A percentile compares a stretch with the other conserved stretches of the same genome.
phyloP scores from a whole-genome alignment of 2,888 invertebrate species.

The Serrognathus titanus region DNA sequence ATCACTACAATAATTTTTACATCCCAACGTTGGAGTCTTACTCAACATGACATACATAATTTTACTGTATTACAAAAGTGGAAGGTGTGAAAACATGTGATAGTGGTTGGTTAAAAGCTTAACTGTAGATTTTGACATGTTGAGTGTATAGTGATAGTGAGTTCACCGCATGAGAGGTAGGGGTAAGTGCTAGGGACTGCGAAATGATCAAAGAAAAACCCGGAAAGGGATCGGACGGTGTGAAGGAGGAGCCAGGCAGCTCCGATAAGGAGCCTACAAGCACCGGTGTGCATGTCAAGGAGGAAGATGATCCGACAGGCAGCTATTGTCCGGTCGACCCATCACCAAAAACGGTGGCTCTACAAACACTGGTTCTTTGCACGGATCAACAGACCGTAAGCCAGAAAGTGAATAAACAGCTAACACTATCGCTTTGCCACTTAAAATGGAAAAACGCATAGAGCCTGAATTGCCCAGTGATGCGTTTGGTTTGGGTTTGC shows the following conservation, averaged over 20 bases:
- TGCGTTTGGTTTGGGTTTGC: conserved; percentile 42
- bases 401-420: conserved; percentile 37
- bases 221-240: conserved; percentile 48
- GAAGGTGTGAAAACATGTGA: conserved; percentile 34
- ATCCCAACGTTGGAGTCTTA: no score
- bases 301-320: conserved; percentile 43
- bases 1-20: no score
- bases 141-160: conserved; percentile 40
- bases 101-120: conserved; percentile 34
- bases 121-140: conserved; percentile 36
- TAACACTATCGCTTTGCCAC: conserved; percentile 33
- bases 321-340: conserved; percentile 38
- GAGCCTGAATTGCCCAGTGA: conserved; percentile 45
- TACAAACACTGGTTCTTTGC: conserved; percentile 47
- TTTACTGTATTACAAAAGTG: conserved; percentile 41
- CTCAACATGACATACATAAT: conserved; percentile 48
- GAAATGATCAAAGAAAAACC: conserved; percentile 52
- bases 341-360: conserved; percentile 49
- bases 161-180: conserved; percentile 43
- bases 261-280: conserved; percentile 46
- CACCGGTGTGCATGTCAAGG: conserved; percentile 45
- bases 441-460: conserved; percentile 46
- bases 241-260: conserved; percentile 49
- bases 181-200: conserved; percentile 40
- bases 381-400: conserved; percentile 41